These are phyloP conservation scores for Clarias macrocephalus DNA, from an alignment of 2,113 vertebrate genomes.

Conservation along the genomic window DNA sequence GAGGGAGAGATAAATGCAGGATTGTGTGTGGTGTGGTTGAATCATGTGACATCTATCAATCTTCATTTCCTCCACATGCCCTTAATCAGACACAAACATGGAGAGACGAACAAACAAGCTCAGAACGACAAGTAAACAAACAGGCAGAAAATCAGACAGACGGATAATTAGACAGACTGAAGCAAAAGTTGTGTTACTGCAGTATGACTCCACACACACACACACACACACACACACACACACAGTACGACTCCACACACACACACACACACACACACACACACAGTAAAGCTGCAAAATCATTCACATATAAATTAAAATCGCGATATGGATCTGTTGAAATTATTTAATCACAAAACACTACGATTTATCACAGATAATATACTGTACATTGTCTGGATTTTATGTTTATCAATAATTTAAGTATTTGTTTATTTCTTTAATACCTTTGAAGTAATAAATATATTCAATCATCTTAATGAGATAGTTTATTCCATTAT, in stretches of 20 bases:
- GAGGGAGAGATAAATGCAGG: neutral
- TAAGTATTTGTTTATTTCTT: too few relatives aligned
- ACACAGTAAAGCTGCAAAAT: too few relatives aligned
- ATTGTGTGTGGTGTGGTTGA: neutral
- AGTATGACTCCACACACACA: neutral
- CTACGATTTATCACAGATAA: too few relatives aligned
- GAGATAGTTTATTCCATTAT: too few relatives aligned
- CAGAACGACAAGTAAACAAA: neutral
- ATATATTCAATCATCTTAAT: too few relatives aligned
- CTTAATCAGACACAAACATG: neutral
- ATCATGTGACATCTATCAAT: neutral
- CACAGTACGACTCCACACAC: neutral
- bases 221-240: neutral
- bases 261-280: neutral
- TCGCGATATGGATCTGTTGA: too few relatives aligned
- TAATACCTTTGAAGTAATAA: too few relatives aligned
- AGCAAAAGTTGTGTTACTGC: neutral
- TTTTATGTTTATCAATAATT: too few relatives aligned
- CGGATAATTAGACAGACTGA: neutral
- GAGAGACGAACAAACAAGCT: neutral
- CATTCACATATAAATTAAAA: too few relatives aligned
- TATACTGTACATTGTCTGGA: too few relatives aligned
- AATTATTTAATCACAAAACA: too few relatives aligned
- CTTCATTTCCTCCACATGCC: neutral
- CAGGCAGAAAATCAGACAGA: neutral